Base-by-base conservation (phyloP, 2,797 vertebrate species). In the Acanthurus leucopareius region DNA sequence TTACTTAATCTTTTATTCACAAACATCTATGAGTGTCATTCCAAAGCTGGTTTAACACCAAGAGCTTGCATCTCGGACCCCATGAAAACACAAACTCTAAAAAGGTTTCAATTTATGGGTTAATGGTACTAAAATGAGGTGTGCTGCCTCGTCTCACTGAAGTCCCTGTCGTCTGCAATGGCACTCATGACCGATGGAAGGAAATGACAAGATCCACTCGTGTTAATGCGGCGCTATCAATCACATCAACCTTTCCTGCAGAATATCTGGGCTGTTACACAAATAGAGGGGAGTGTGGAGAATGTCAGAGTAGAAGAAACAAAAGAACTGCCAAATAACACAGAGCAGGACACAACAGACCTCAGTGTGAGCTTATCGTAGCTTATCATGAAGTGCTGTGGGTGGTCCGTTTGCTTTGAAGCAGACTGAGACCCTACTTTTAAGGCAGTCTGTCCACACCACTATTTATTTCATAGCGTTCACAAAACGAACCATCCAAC, bases 141-240 rank as follows among this genome's bases (percentile, higher is more conserved):
- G 81, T 69, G 48, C 25, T 14, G 44, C 80, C 57, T 54, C 4
- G 14, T 62, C 64, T 78, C 51, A 15, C 14, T 42, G 13, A 42
- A 51, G 20, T 63, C 64, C 15, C 45, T 19, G 71, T 20, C 42
- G 65, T 81, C 69, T 65, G 9, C 7, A 0, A 22, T n/a, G 64
- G 52, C 45, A 42, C 40, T 54, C 62, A 69, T 48, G 63, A 69
- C 49, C 40, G 4, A 62, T 69, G 66, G 53, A 45, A n/a, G 72
- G 57, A 74, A 77, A 66, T 60, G 51, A 82, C 38, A 61, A 65
- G 35, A 59, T 72, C 69, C 57, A 68, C 61, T 81, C 48, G 47
- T 62, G 42, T 45, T 59, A 15, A 56, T n/a, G 9, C 25, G 14
- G 17, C 1, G 15, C 63, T 49, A 74, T 86, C 68, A 75, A 40